Percentiles rank a stretch among this genome's conserved stretches.
Evolutionary conservation across 2,797 vertebrate genomes (phyloP).

Genomic region (Erithacus rubecula): DNA sequence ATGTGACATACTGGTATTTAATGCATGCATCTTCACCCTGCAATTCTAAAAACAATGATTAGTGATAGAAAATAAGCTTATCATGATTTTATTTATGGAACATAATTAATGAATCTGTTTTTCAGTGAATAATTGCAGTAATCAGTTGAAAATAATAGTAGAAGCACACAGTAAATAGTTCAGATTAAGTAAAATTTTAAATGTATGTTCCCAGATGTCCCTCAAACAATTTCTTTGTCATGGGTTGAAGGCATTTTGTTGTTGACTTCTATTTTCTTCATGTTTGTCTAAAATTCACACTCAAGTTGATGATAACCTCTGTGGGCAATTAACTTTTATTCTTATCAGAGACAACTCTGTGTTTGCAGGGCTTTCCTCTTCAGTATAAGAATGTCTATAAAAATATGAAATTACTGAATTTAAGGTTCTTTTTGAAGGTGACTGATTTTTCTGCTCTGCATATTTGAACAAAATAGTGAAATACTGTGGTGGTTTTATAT

Average conservation of each 20-base stretch:
- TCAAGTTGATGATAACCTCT: background rate
- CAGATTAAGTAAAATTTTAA: constrained; percentile 12
- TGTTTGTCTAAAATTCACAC: background rate
- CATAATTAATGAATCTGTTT: background rate
- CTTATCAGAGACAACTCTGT: background rate
- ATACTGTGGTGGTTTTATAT: background rate
- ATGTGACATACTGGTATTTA: background rate
- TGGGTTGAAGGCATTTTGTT: background rate
- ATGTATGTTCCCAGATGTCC: background rate
- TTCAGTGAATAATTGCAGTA: constrained; percentile 25
- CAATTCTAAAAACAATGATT: constrained; percentile 19
- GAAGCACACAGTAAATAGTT: constrained; percentile 32
- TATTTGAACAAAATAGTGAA: background rate
- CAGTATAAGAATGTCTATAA: background rate
- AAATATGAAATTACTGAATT: background rate
- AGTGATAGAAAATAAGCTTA: constrained; percentile 35
- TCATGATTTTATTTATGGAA: constrained; percentile 32
- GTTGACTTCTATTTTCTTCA: background rate
- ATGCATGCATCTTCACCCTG: background rate
- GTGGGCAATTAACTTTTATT: background rate
- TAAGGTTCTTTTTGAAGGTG: background rate
- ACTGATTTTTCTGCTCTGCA: background rate
- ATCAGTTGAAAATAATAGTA: constrained; percentile 11
- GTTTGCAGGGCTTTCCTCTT: background rate
- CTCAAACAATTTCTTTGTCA: background rate